These are phyloP conservation scores for Drosophila kohkoa DNA, from an alignment of 1,140 invertebrate genomes.

Conservation along the genomic window DNA sequence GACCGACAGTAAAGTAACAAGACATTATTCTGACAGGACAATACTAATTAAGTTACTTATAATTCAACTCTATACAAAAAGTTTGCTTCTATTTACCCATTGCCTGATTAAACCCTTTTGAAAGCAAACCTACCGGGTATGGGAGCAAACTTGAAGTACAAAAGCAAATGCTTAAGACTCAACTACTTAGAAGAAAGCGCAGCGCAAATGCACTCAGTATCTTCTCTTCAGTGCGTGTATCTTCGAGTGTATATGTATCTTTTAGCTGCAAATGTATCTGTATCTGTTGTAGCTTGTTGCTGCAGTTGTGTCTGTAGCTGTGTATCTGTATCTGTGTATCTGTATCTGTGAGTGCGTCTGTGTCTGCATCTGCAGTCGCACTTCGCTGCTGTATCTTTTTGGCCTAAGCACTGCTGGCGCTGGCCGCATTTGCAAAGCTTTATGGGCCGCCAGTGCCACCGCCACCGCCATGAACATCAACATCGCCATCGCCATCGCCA, in stretches of 20 bases:
- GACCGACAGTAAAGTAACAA: too few relatives aligned
- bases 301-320: background rate
- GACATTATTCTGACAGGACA: too few relatives aligned
- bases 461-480: background rate
- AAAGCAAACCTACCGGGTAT: background rate
- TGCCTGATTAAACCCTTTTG: background rate
- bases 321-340: too few relatives aligned
- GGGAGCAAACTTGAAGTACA: conserved; percentile 9
- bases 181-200: conserved; percentile 32
- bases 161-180: conserved; percentile 38
- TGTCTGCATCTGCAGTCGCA: conserved; percentile 13
- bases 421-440: conserved; percentile 60
- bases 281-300: conserved; percentile 28
- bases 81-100: too few relatives aligned
- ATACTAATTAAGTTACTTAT: too few relatives aligned
- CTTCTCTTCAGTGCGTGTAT: conserved; percentile 18
- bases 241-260: conserved; percentile 27
- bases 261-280: background rate
- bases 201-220: conserved; percentile 16
- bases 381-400: conserved; percentile 1
- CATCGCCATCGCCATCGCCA: conserved; percentile 28
- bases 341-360: background rate
- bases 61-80: too few relatives aligned
- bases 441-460: conserved; percentile 52
- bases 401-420: conserved; percentile 44